A percentile compares a stretch with the other conserved stretches of the same genome.
These are phyloP conservation scores for Spongia lamella DNA, from an alignment of 37 sponge, comb jelly and placozoan species.

Conservation along the genomic window DNA sequence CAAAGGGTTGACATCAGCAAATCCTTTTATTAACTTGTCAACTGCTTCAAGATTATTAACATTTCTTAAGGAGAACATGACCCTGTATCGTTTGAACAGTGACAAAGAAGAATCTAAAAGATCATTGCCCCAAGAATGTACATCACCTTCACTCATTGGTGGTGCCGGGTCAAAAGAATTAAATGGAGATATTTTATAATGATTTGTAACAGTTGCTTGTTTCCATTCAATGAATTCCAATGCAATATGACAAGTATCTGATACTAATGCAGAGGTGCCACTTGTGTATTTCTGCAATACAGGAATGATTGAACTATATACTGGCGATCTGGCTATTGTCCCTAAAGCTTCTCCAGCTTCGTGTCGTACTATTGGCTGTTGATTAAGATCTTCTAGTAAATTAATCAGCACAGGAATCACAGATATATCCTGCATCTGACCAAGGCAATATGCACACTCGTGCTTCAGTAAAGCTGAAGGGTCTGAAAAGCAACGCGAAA, in stretches of 20 bases:
- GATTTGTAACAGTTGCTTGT: constrained; percentile 17
- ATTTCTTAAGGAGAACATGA: constrained; percentile 92
- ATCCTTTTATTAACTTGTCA: constrained; percentile 56
- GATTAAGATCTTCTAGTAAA: constrained; percentile 72
- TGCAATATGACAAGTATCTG: constrained; percentile 89
- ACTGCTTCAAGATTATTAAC: constrained; percentile 66
- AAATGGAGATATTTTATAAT: constrained; percentile 68
- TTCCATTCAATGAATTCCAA: constrained; percentile 68
- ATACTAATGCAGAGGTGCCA: constrained; percentile 60
- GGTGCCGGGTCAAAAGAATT: constrained; percentile 98
- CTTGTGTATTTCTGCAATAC: constrained; percentile 46
- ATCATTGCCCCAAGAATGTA: constrained; percentile 48
- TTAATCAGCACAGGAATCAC: constrained; percentile 65
- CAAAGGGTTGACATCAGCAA: constrained; percentile 77
- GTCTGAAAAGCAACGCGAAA: constrained; percentile 61
- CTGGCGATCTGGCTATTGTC: constrained; percentile 72
- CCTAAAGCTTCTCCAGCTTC: constrained; percentile 97
- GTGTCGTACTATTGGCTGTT: constrained; percentile 91
- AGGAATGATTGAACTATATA: neutral
- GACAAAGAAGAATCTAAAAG: constrained; percentile 51
- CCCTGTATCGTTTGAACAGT: constrained; percentile 87
- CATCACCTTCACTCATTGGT: constrained; percentile 50
- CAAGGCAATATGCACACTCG: constrained; percentile 97
- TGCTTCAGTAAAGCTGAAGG: constrained; percentile 93
- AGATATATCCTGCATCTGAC: constrained; percentile 77